A percentile compares a stretch with the other conserved stretches of the same genome.
Evolutionary conservation across 2,888 invertebrate species (phyloP).

Genomic region (Luperina testacea): DNA sequence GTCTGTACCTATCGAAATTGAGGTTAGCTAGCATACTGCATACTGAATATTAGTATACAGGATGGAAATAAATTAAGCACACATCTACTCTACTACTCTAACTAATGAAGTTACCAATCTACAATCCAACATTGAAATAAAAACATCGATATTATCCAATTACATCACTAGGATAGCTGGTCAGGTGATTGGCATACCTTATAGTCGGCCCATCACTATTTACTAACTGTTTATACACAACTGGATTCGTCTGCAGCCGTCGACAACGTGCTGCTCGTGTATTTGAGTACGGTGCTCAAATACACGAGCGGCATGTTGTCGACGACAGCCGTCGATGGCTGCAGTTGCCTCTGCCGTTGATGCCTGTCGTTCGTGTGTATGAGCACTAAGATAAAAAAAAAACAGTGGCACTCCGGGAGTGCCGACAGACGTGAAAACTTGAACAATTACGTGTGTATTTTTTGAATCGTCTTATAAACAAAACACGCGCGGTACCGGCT

Average conservation of each 20-base stretch:
- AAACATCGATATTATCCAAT: neutral
- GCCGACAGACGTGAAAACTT: too few species aligned
- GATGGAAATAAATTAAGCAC: neutral
- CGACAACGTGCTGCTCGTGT: neutral
- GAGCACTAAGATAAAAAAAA: neutral
- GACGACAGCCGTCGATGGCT: too few species aligned
- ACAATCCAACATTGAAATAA: neutral
- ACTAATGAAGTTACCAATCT: neutral
- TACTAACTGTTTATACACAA: neutral
- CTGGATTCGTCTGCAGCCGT: neutral
- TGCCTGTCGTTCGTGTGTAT: too few species aligned
- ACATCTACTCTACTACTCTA: too few species aligned
- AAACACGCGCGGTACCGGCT: too few species aligned
- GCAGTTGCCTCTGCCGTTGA: too few species aligned
- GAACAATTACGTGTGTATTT: too few species aligned
- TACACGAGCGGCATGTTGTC: too few species aligned
- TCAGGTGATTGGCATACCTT: neutral
- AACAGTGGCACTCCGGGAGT: too few species aligned
- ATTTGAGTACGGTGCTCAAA: too few species aligned
- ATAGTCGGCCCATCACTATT: neutral
- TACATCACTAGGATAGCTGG: neutral
- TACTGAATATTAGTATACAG: neutral
- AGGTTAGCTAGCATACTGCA: neutral
- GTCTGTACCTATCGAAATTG: neutral
- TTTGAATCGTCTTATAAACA: too few species aligned